Percentiles rank a stretch among this genome's conserved stretches.
These are phyloP conservation scores for Agapornis roseicollis DNA, from an alignment of 2,113 vertebrate species.

Conservation along the genomic window DNA sequence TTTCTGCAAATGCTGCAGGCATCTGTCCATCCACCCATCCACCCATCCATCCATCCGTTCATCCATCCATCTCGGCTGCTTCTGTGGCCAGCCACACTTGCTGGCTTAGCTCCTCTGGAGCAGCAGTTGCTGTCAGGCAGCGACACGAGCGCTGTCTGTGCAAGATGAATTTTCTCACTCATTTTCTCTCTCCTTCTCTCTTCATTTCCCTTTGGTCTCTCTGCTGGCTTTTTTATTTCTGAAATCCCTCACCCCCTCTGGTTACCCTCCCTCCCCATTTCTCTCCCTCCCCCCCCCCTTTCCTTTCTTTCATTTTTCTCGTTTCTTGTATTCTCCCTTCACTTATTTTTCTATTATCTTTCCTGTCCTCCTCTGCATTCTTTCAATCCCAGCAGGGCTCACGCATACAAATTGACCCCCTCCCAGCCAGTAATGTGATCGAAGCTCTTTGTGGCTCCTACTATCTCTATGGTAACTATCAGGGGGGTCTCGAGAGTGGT, in stretches of 20 bases:
- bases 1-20: background rate
- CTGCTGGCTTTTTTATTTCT: background rate
- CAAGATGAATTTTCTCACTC: constrained; percentile 44
- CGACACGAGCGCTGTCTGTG: background rate
- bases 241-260: background rate
- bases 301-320: background rate
- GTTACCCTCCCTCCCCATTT: background rate
- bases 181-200: background rate
- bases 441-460: constrained; percentile 71
- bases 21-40: background rate
- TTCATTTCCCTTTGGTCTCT: background rate
- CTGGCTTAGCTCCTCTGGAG: constrained; percentile 7
- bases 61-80: background rate
- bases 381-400: constrained; percentile 74
- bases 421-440: constrained; percentile 68
- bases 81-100: background rate
- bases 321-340: constrained; percentile 41
- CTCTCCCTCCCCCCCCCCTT: background rate
- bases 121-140: constrained; percentile 10
- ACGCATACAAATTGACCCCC: constrained; percentile 74
- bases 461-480: constrained; percentile 76
- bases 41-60: background rate
- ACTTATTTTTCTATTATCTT: constrained; percentile 61
- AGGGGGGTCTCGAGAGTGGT: constrained; percentile 54
- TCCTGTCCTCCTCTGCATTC: constrained; percentile 69